Conservation (phyloP, 2,113 vertebrate species). For the Nematolebias whitei region DNA sequence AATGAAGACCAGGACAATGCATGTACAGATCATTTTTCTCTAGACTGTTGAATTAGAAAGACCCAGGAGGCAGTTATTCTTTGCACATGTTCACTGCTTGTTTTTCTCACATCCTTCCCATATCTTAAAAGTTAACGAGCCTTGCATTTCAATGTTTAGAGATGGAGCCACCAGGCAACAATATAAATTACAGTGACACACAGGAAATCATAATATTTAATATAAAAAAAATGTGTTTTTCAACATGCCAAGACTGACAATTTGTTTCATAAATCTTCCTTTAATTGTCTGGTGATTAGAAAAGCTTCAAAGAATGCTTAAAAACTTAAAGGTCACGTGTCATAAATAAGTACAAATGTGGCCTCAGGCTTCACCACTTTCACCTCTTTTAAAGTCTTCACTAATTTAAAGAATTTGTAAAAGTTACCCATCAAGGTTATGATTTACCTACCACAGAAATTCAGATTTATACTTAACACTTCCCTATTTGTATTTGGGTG, state of each 20-base stretch:
- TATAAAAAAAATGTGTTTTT: slow-evolving; percentile 38
- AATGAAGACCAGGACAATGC: not conserved
- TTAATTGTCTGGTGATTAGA: slow-evolving; percentile 29
- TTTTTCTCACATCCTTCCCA: slow-evolving; percentile 7
- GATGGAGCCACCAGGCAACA: slow-evolving; percentile 26
- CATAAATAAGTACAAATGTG: not conserved
- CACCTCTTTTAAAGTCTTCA: no score
- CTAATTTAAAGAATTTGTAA: no score
- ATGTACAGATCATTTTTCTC: slow-evolving; percentile 3
- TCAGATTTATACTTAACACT: no score
- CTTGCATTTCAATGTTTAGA: slow-evolving; percentile 11
- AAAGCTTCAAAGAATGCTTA: slow-evolving; percentile 11
- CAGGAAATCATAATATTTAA: slow-evolving; percentile 39
- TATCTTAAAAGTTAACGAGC: slow-evolving; percentile 26
- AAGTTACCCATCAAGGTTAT: no score
- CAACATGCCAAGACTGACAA: slow-evolving; percentile 30
- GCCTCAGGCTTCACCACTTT: not conserved
- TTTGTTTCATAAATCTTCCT: slow-evolving; percentile 28
- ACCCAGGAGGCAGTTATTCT: not conserved
- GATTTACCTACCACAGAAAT: no score
- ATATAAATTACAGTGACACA: slow-evolving; percentile 44
- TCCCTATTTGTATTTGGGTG: no score
- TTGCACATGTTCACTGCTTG: slow-evolving; percentile 8
- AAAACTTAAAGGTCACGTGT: not conserved
- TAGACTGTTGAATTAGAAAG: slow-evolving; percentile 10